These are phyloP conservation scores for Pomatorhinus ruficollis DNA, from an alignment of 2,113 vertebrate species.

Conservation along the genomic window DNA sequence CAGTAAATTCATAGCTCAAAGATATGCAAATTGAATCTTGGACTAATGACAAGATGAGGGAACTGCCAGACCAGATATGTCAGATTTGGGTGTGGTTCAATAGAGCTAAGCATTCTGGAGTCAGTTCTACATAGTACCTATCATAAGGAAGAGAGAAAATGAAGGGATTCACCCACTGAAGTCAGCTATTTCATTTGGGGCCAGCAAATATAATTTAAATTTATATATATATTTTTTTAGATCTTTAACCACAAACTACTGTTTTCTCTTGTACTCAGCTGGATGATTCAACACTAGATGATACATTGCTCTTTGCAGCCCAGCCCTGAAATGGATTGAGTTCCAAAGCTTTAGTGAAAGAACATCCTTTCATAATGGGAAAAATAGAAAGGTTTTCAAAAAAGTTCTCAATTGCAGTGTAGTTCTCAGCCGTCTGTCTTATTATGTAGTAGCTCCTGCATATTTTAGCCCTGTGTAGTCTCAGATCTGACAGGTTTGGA, in stretches of 20 bases:
- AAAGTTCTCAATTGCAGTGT: background rate
- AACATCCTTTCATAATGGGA: background rate
- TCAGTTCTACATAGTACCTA: background rate
- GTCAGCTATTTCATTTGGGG: background rate
- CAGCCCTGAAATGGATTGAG: background rate
- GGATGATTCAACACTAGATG: background rate
- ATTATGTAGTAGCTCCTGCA: background rate
- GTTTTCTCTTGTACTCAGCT: background rate
- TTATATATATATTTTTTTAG: background rate
- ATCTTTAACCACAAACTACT: background rate
- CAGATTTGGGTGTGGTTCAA: background rate
- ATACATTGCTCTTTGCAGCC: background rate
- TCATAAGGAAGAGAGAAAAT: background rate
- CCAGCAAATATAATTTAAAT: background rate
- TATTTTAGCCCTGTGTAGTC: background rate
- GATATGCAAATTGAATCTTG: background rate
- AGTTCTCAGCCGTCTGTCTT: background rate
- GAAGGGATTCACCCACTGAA: background rate
- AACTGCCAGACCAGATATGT: background rate
- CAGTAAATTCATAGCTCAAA: conserved; percentile 41
- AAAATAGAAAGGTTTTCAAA: background rate
- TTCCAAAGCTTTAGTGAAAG: background rate
- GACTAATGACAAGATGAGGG: background rate
- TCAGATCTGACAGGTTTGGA: background rate
- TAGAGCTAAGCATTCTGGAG: background rate